Evolutionary conservation across 2,113 vertebrate species (phyloP).

Genomic region (Pedetes capensis): DNA sequence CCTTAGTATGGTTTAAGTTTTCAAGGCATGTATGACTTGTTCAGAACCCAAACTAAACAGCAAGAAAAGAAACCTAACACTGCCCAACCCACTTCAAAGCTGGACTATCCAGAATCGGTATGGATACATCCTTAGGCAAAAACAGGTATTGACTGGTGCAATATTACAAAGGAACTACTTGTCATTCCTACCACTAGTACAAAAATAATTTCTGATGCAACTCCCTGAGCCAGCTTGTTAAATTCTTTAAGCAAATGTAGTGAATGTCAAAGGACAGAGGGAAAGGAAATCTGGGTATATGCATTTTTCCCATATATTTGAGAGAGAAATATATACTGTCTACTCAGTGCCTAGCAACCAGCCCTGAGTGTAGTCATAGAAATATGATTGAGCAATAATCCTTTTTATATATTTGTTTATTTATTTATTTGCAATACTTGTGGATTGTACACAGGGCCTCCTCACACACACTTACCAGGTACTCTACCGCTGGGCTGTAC

Average conservation of each 20-base stretch:
- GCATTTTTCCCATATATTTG: slow-evolving; percentile 10
- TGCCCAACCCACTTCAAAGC: slow-evolving; percentile 78
- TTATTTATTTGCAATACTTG: too few species aligned
- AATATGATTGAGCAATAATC: slow-evolving; percentile 44
- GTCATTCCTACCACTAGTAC: slow-evolving; percentile 56
- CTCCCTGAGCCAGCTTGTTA: slow-evolving; percentile 59
- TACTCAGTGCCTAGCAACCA: slow-evolving; percentile 16
- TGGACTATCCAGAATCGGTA: slow-evolving; percentile 74
- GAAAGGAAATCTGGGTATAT: slow-evolving; percentile 35
- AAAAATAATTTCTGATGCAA: slow-evolving; percentile 70
- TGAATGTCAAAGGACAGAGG: slow-evolving; percentile 33
- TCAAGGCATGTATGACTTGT: slow-evolving; percentile 61
- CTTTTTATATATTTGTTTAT: too few species aligned
- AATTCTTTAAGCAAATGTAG: slow-evolving; percentile 66
- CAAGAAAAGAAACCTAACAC: slow-evolving; percentile 49
- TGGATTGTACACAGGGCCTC: too few species aligned
- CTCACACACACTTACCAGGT: too few species aligned
- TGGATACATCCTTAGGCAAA: slow-evolving; percentile 72
- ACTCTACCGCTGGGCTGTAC: too few species aligned
- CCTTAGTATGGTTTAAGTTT: slow-evolving; percentile 42
- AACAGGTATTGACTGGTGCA: slow-evolving; percentile 73
- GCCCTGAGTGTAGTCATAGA: background rate
- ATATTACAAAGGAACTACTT: slow-evolving; percentile 65
- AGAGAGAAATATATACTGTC: slow-evolving; percentile 6
- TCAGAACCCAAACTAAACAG: slow-evolving; percentile 63